Percentiles rank a stretch among this genome's conserved stretches.
phyloP scores from a whole-genome alignment of 2,888 invertebrate genomes.

The Idaea dimidiata region DNA sequence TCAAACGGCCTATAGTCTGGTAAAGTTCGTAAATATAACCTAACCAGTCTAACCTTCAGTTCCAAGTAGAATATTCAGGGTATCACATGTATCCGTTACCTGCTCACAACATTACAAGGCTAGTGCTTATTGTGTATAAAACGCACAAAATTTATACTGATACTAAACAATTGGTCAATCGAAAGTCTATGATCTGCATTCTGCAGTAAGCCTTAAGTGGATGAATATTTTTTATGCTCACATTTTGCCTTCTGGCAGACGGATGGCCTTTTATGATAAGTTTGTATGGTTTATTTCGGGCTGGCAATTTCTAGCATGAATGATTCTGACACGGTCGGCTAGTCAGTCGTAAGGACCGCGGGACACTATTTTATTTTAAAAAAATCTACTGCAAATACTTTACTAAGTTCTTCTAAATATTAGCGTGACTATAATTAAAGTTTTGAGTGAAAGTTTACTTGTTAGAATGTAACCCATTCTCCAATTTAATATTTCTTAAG shows the following conservation, averaged over 20 bases:
- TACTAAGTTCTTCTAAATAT: neutral
- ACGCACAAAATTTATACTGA: too few species aligned
- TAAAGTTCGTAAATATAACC: too few species aligned
- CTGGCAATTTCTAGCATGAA: neutral
- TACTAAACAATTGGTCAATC: neutral
- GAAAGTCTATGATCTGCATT: neutral
- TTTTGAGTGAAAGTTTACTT: neutral
- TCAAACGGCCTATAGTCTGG: too few species aligned
- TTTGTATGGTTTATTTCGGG: constrained; percentile 1
- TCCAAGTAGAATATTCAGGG: too few species aligned
- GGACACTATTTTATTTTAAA: constrained; percentile 12
- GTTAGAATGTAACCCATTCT: too few species aligned
- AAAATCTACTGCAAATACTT: constrained; percentile 5
- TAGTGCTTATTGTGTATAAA: too few species aligned
- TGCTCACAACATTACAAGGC: too few species aligned
- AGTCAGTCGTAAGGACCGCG: constrained; percentile 18
- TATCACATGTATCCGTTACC: too few species aligned
- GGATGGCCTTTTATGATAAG: neutral
- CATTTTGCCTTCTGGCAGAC: neutral
- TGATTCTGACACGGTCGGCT: constrained; percentile 1
- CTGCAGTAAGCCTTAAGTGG: neutral
- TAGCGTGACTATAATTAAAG: neutral
- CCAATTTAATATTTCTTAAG: too few species aligned
- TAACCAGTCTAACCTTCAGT: too few species aligned
- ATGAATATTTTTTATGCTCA: neutral